Base-by-base conservation (phyloP, 2,888 invertebrate species). In the Synanthedon tipuliformis region DNA sequence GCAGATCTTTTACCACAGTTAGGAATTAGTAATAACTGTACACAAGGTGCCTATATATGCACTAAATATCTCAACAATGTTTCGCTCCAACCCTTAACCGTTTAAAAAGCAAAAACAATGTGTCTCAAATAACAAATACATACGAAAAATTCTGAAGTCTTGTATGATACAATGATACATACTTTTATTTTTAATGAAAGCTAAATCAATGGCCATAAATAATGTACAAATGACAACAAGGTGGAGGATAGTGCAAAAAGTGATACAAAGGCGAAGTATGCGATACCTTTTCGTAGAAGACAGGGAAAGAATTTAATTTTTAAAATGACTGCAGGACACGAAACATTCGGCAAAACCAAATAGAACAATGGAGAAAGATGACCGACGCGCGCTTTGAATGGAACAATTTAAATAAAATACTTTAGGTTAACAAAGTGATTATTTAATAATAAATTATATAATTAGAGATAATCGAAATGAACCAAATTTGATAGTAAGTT, bases 201-300 rank as follows among this genome's bases (percentile, higher is more conserved):
- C 61, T 64, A 69, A 69, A 68, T 63, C 70, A 59, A 57, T 58
- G 57, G 62, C 73, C 74, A 78, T 84, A 83, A 85, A 84, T 82
- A 83, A 82, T 75, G 75, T 71, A 67, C 62, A 71, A 75, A 75
- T 77, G 71, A 66, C 64, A 78, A 75, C 80, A 76, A 73, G 72
- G 74, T 78, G 49, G 27, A 72, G 70, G 69, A 73, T 78, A 68
- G 69, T 70, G 74, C 82, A 86, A 86, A 86, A 87, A 87, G 84
- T 82, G 77, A 81, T 82, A 87, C 86, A 87, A 86, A 86, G 86
- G 84, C 81, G 79, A 82, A 77, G 79, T 74, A 83, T 83, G 75
- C 81, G 80, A 82, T 84, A 78, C 81, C 81, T 80, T 83, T 87
- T 86, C 85, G 78, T 76, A 82, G 86, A 86, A 87, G 75, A 81